Evolutionary conservation across 1,140 invertebrate genomes (phyloP).

Genomic region (Trichonephila clavipes): DNA sequence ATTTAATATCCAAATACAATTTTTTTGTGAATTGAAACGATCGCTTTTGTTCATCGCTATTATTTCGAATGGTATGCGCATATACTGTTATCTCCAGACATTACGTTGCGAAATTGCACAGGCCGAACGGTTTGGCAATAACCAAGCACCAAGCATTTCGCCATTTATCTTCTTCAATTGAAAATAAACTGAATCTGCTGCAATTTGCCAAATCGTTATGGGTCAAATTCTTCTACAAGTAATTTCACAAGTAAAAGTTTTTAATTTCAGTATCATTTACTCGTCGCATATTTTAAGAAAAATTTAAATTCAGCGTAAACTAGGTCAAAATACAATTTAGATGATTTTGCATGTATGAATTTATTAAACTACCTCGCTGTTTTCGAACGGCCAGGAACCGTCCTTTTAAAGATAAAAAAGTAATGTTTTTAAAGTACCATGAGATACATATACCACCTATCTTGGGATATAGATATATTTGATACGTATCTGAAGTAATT

Average conservation of each 20-base stretch:
- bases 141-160: neutral
- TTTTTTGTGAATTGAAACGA: neutral
- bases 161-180: neutral
- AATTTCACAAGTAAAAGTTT: neutral
- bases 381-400: too few species aligned
- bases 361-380: too few species aligned
- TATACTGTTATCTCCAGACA: constrained; percentile 1
- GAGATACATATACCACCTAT: too few species aligned
- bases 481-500: too few species aligned
- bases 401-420: too few species aligned
- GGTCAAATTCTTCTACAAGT: neutral
- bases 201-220: neutral
- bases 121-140: neutral
- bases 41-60: neutral
- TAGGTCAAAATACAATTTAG: too few species aligned
- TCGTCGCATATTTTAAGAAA: too few species aligned
- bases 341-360: too few species aligned
- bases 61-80: neutral
- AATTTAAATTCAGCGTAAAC: too few species aligned
- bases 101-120: neutral
- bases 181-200: neutral
- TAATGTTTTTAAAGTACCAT: too few species aligned
- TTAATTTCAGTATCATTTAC: too few species aligned
- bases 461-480: too few species aligned
- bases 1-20: neutral